Percentiles rank a stretch among this genome's conserved stretches.
Evolutionary conservation across 2,888 invertebrate genomes (phyloP).

Genomic region (Pyralis farinalis): DNA sequence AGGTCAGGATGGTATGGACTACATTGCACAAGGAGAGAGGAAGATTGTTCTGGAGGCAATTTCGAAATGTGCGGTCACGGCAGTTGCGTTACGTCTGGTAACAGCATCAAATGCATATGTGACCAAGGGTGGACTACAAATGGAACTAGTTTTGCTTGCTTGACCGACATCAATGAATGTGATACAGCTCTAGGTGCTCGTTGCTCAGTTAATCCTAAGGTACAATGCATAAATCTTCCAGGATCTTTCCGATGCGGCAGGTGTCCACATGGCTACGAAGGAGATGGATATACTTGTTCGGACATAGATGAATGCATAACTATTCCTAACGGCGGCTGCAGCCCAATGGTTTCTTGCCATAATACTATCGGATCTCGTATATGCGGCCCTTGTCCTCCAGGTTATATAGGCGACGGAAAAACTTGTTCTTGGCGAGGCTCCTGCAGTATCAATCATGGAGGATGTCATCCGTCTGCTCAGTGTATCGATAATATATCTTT

Average conservation of each 20-base stretch:
- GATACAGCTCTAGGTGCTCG: conserved; percentile 80
- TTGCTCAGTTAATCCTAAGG: conserved; percentile 90
- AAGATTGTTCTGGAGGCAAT: conserved; percentile 87
- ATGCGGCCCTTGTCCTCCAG: conserved; percentile 94
- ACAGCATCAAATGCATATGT: conserved; percentile 89
- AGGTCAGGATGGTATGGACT: conserved; percentile 89
- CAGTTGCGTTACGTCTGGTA: conserved; percentile 83
- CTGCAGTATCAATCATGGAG: conserved; percentile 89
- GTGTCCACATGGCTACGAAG: conserved; percentile 93
- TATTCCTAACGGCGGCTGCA: conserved; percentile 95
- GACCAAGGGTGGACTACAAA: conserved; percentile 94
- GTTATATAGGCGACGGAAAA: conserved; percentile 92
- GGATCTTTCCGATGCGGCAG: conserved; percentile 93
- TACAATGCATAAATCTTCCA: conserved; percentile 93
- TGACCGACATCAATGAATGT: conserved; percentile 94
- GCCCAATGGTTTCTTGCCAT: conserved; percentile 90
- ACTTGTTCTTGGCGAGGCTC: conserved; percentile 85
- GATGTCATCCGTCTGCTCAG: conserved; percentile 90
- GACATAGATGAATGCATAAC: conserved; percentile 94
- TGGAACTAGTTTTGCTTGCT: conserved; percentile 86
- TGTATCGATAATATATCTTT: conserved; percentile 85
- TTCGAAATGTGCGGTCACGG: conserved; percentile 94
- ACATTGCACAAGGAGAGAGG: conserved; percentile 88
- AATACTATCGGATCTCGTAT: conserved; percentile 93
- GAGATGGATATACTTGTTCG: conserved; percentile 91